Evolutionary conservation across 2,888 invertebrate species (phyloP), one percentile per base, ranked within the genome.

Genomic region (Elaeidobius kamerunicus): DNA sequence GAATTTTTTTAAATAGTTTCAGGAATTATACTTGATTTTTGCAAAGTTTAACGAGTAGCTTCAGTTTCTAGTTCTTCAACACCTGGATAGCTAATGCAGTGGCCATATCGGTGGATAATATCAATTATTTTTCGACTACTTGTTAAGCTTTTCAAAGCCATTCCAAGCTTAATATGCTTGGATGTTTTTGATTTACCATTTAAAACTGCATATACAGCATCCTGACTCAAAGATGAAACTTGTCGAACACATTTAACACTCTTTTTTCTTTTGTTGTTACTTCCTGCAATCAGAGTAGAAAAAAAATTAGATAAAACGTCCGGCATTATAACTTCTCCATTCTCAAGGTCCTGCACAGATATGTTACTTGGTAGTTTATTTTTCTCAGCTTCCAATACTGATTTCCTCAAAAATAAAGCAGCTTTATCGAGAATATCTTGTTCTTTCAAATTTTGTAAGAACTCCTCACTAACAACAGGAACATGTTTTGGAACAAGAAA

Each of bases 401-500:
- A 35, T 35, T 35, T 35, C 15, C 35, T 6, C 15, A 35, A 15
- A 15, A 35, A 7, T 35, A 35, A 35, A 35, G 35, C 35, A 35
- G 35, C 45, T 38, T 38, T 36, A 46, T 46, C 16, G 0, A 57
- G 30, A 54, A 59, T 60, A 39, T 63, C 41, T 53, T 63, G 58
- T 35, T 40, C 28, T 52, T 63, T 36, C 55, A 63, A 61, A 55
- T 48, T 57, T 53, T 60, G 60, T 28, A 61, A 56, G 35, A 42
- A 38, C 46, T 43, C 11, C 1, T 59, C 56, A 52, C 62, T 57
- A 17, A 61, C 56, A 18, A 15, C 46, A 14, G 34, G 32, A 17
- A 61, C 2, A 56, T 61, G 40, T 43, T 61, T 61, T 9, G 59
- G 57, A 14, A 57, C 60, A 44, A 61, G 42, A 60, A 61, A 41